Evolutionary conservation across 2,888 invertebrate genomes (phyloP).

Genomic region (Teinopalpus imperialis): DNA sequence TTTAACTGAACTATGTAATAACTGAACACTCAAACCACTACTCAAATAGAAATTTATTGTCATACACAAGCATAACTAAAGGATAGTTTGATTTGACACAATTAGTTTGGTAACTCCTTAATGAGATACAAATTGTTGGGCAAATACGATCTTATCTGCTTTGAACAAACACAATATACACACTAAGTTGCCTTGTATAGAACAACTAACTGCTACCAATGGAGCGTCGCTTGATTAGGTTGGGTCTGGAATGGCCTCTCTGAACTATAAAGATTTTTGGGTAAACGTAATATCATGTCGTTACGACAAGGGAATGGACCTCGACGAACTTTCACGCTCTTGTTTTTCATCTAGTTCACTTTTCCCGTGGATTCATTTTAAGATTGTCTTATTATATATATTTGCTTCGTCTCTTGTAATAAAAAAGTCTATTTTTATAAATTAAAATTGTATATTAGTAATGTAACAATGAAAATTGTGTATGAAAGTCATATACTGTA

Average conservation of each 20-base stretch:
- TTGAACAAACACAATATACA: constrained; percentile 38
- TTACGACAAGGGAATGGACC: constrained; percentile 73
- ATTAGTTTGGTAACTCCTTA: constrained; percentile 27
- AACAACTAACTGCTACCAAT: constrained; percentile 38
- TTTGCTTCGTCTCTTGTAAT: too few species aligned
- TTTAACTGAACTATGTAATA: constrained; percentile 11
- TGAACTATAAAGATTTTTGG: constrained; percentile 73
- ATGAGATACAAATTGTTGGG: constrained; percentile 25
- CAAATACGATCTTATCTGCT: constrained; percentile 33
- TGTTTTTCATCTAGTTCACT: constrained; percentile 22
- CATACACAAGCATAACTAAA: constrained; percentile 13
- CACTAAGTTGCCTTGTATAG: constrained; percentile 32
- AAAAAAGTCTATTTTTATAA: too few species aligned
- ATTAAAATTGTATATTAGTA: too few species aligned
- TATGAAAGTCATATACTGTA: too few species aligned
- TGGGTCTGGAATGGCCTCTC: constrained; percentile 56
- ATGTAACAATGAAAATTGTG: too few species aligned
- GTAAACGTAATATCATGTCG: constrained; percentile 76
- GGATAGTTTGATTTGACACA: constrained; percentile 18
- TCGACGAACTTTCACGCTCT: constrained; percentile 37
- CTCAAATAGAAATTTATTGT: constrained; percentile 19
- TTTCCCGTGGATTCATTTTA: constrained; percentile 4
- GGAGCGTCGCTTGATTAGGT: constrained; percentile 69
- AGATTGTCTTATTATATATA: too few species aligned
- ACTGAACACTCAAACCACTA: constrained; percentile 14